phyloP scores from a whole-genome alignment of 2,113 vertebrate species.

The Rhinolophus ferrumequinum region DNA sequence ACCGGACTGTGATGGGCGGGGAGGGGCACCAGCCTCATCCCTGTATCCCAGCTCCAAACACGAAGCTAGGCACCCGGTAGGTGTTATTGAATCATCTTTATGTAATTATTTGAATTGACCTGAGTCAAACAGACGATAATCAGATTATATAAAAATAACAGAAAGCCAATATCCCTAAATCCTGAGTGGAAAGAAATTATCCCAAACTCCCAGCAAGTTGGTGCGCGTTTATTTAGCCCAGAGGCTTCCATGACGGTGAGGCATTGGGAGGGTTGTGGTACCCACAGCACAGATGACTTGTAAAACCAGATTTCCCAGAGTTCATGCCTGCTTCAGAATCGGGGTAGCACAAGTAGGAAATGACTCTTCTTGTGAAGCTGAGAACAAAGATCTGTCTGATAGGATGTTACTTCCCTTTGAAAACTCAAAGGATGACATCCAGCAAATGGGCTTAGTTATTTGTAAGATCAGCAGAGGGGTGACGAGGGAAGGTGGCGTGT shows the following conservation, averaged over 20 bases:
- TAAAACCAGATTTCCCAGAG: neutral
- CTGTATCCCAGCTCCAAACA: accelerated
- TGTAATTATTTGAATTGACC: neutral
- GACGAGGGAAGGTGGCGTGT: neutral
- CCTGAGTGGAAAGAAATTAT: neutral
- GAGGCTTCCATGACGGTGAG: neutral
- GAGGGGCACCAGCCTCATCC: accelerated
- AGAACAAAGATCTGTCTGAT: neutral
- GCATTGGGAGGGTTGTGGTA: neutral
- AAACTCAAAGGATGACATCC: neutral
- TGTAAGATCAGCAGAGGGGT: neutral
- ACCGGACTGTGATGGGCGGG: neutral
- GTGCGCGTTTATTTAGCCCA: neutral
- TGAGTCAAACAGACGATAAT: neutral
- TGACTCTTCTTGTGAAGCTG: neutral
- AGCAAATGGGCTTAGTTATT: neutral
- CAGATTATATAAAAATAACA: neutral
- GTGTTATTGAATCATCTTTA: accelerated
- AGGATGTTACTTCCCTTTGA: neutral
- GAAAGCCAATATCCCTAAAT: neutral
- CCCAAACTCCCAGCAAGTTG: neutral
- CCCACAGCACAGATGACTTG: neutral
- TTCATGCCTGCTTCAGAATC: accelerated
- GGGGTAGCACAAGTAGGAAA: accelerated
- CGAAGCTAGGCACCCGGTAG: accelerated